Conservation (phyloP, 1,140 invertebrate species). For the Plectrocnemia conspersa region DNA sequence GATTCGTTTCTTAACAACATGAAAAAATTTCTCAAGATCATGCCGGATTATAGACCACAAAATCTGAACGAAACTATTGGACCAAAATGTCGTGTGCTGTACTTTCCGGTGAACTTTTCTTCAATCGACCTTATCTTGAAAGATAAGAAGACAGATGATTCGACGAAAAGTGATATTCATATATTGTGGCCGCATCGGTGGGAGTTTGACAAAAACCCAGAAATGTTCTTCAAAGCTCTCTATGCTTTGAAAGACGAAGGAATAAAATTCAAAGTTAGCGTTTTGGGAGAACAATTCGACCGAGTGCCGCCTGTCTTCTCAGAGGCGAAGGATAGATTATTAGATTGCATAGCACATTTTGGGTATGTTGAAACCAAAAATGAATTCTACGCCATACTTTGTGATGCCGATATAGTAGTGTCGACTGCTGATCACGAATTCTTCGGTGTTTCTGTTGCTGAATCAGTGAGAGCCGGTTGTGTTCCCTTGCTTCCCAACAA, state of each 20-base stretch:
- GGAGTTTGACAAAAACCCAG: conserved; percentile 77
- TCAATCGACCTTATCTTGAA: conserved; percentile 30
- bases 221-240: conserved; percentile 58
- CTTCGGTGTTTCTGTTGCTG: conserved; percentile 70
- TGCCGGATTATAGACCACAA: conserved; percentile 61
- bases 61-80: conserved; percentile 53
- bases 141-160: not conserved
- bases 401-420: conserved; percentile 58
- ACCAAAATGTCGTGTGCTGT: conserved; percentile 61
- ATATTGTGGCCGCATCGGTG: conserved; percentile 76
- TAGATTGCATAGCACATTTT: conserved; percentile 56
- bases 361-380: conserved; percentile 55
- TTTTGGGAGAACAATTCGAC: conserved; percentile 41
- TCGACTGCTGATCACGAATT: conserved; percentile 75
- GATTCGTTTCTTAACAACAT: conserved; percentile 64
- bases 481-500: conserved; percentile 65
- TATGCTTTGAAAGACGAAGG: conserved; percentile 53
- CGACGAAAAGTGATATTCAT: conserved; percentile 46
- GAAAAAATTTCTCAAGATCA: conserved; percentile 59
- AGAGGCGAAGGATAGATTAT: conserved; percentile 49
- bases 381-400: conserved; percentile 57
- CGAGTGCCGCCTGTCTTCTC: conserved; percentile 56
- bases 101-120: conserved; percentile 60
- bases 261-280: conserved; percentile 49
- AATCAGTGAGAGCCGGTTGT: conserved; percentile 64